Evolutionary conservation across 2,113 vertebrate species (phyloP), one percentile per base, ranked within the genome.

Genomic region (Cynocephalus volans): DNA sequence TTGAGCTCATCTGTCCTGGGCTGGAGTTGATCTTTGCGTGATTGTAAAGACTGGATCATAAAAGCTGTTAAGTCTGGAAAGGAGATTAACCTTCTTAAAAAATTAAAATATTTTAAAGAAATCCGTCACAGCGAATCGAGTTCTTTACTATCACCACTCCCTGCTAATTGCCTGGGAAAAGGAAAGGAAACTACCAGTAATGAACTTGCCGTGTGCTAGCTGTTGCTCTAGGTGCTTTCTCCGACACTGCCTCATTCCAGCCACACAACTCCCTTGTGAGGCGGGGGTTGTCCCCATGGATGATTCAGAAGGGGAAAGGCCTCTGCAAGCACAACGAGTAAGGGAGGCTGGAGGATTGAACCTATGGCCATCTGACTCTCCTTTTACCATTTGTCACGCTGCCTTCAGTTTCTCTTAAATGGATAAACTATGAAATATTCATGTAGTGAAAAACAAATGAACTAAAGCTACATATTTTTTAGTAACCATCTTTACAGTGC

Each of bases 71-170:
- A 15, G 21, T 56, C 56, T 76, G 26, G 50, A 75, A 79, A 97
- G 65, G n/a, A 64, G 6, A 65, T 26, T 19, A 80, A 56, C 60
- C 17, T 56, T 88, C 81, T 77, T 72, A 60, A 90, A 90, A 65
- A 88, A 36, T 50, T 41, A n/a, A 86, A 94, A 67, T 79, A 60
- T 77, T 93, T 83, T 28, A 86, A 93, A 87, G 62, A 36, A 88
- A 58, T 52, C 24, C 10, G 31, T 77, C 64, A 67, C 26, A 58
- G 12, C 11, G 64, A 95, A 45, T 76, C 76, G 52, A 76, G 65
- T 70, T 52, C 45, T 84, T 94, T 62, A 23, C 8, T 52, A 14
- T 31, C 13, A 3, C 19, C 64, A 31, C 19, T 86, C 54, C 45
- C 62, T 0, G 2, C 17, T 79, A 83, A 62, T 56, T 21, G 28